Evolutionary conservation across 2,888 invertebrate genomes (phyloP), one percentile per base, ranked within the genome.

Genomic region (Rhagonycha fulva): DNA sequence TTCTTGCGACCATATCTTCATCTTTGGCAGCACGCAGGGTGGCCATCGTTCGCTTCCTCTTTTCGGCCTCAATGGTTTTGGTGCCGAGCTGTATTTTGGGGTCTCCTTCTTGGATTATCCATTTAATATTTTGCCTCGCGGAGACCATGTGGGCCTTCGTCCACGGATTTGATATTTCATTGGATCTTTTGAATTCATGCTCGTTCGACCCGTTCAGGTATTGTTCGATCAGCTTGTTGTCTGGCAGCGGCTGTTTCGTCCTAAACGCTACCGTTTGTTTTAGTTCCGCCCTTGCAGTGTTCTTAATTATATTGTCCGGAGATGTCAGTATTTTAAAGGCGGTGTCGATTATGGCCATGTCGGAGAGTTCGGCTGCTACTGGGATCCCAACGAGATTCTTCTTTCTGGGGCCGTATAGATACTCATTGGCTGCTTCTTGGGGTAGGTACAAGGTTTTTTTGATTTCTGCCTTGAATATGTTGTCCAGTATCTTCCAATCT

Each of bases 321-420:
- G 62, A 62, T 9, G 62, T 9, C 62, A 0, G 62, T 62, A 9
- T n/a, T n/a, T n/a, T n/a, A n/a, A n/a, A n/a, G n/a, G n/a, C n/a
- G n/a, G n/a, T n/a, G n/a, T 89, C 89, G 76, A 78, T 76, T 0
- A 28, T 28, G 7, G 67, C 67, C 4, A 67, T 0, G 19, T 67
- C 67, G 12, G 26, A 24, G 1, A 67, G 11, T 26, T 67, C 67
- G 4, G 67, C 67, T 9, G 67, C 67, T 1, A 9, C 2, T 5
- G 67, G 67, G 1, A 67, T 26, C 0, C 67, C 67, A 9, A 67
- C 3, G 4, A n/a, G 19, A 26, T 67, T 67, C 9, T 14, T 26
- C 10, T n/a, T 23, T 3, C 67, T n/a, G n/a, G 67, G 67, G n/a
- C 67, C 67, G 3, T 67, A 67, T 5, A 67, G n/a, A 14, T 67